phyloP scores from a whole-genome alignment of 2,888 invertebrate genomes.

The Alsophila aescularia region DNA sequence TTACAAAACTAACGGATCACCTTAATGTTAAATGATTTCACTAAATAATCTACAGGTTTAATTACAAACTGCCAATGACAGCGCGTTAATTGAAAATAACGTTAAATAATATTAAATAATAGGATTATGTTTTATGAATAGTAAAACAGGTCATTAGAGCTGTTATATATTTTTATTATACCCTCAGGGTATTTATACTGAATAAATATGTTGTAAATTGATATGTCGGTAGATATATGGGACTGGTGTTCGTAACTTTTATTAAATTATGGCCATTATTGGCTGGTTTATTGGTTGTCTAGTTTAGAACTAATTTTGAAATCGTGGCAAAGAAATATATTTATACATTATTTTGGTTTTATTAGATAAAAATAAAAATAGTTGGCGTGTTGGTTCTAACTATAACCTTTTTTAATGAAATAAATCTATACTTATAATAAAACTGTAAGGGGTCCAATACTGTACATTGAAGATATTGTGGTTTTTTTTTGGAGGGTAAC shows the following conservation, averaged over 20 bases:
- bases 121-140: conserved; percentile 19
- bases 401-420: no score
- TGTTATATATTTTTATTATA: conserved; percentile 1
- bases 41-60: background rate
- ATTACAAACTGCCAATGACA: conserved; percentile 17
- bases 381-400: no score
- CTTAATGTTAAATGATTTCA: background rate
- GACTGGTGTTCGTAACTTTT: background rate
- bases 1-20: no score
- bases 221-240: background rate
- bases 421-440: no score
- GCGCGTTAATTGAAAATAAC: conserved; percentile 13
- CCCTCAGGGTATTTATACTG: conserved; percentile 7
- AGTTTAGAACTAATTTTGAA: background rate
- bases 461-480: no score
- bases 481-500: no score
- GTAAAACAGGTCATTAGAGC: conserved; percentile 6
- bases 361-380: no score
- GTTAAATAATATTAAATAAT: conserved; percentile 17
- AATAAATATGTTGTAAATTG: background rate
- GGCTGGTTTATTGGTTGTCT: background rate
- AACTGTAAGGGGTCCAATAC: no score
- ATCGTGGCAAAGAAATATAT: no score
- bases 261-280: background rate
- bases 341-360: no score